These are phyloP conservation scores for Tupaia tana DNA, from an alignment of 2,113 vertebrate species.

Conservation along the genomic window DNA sequence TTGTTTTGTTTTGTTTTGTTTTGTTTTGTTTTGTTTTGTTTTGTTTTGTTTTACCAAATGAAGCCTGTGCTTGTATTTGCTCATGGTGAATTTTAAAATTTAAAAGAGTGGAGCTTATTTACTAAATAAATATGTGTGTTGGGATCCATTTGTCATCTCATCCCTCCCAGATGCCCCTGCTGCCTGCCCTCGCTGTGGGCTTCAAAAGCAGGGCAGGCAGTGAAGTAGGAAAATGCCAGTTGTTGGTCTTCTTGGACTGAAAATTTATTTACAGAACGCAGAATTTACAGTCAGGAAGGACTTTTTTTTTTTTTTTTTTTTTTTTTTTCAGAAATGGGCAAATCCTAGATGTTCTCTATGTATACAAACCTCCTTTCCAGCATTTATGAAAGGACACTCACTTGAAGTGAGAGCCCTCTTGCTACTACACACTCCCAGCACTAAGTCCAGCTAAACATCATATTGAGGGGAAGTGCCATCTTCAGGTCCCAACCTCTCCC, in stretches of 20 bases:
- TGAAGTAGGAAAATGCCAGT: slow-evolving; percentile 47
- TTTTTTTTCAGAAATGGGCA: slow-evolving; percentile 60
- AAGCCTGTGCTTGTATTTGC: slow-evolving; percentile 43
- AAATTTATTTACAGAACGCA: slow-evolving; percentile 75
- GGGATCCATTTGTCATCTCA: slow-evolving; percentile 48
- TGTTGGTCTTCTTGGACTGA: slow-evolving; percentile 67
- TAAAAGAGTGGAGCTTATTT: slow-evolving; percentile 61
- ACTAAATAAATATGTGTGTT: slow-evolving; percentile 61
- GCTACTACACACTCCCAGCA: not conserved
- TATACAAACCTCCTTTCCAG: slow-evolving; percentile 63
- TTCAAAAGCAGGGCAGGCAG: not conserved
- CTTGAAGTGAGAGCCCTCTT: slow-evolving; percentile 62
- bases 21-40: too few relatives aligned
- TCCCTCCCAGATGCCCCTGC: not conserved
- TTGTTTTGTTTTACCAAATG: not conserved
- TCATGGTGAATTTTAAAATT: slow-evolving; percentile 42
- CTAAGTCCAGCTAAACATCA: slow-evolving; percentile 44
- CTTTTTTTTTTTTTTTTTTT: slow-evolving; percentile 53
- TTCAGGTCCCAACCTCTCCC: not conserved
- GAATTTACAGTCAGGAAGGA: slow-evolving; percentile 65
- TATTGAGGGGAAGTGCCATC: not conserved
- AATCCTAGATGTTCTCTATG: slow-evolving; percentile 65
- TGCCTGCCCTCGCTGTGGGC: not conserved
- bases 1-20: too few relatives aligned
- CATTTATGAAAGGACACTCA: slow-evolving; percentile 71